Evolutionary conservation across 2,797 vertebrate genomes (phyloP), one percentile per base, ranked within the genome.

Genomic region (Potorous gilbertii): DNA sequence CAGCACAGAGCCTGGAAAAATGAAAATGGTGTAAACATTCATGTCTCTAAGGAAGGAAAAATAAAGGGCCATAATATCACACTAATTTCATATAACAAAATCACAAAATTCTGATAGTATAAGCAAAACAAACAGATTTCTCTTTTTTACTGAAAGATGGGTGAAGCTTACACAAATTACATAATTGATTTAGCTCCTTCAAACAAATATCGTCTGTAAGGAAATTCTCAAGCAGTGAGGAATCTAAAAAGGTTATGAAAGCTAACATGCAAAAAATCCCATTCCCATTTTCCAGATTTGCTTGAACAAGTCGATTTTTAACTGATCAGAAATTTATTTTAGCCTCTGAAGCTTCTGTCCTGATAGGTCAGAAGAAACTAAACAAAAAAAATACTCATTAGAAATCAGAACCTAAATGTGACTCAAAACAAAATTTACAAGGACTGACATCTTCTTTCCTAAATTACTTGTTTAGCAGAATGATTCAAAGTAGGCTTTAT

Each of bases 1-100:
- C 14, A 66, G 34, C 62, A 66, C 62, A 66, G 34, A 34, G 13
- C 31, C 59, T 62, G 59, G 59, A 21, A 90, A 91, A 95, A 92
- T 1, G 1, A 0, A 94, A 95, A 59, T 55, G 92, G 89, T 31
- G 55, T 6, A 50, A 96, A 94, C 34, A 91, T 46, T 55, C 94
- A 55, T 81, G 28, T 52, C 1, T 1, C 0, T 0, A 10, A 0
- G 1, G 13, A 29, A 96, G 90, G 31, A 9, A 74, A 94, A 96
- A 95, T 3, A 92, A 96, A 89, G 0, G 93, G 34, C 54, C 46
- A 10, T 90, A 97, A 94, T 0, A 62, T 95, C 31, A 96, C 31
- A 96, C n/a, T 57, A 93, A 95, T 90, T 95, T 95, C 56, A 94
- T 95, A 8, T 92, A 93, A 96, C 90, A 91, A 95, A 94, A 94